Percentiles rank a stretch among this genome's conserved stretches.
These are phyloP conservation scores for Heliconius congener DNA, from an alignment of 1,140 invertebrate genomes.

Conservation along the genomic window DNA sequence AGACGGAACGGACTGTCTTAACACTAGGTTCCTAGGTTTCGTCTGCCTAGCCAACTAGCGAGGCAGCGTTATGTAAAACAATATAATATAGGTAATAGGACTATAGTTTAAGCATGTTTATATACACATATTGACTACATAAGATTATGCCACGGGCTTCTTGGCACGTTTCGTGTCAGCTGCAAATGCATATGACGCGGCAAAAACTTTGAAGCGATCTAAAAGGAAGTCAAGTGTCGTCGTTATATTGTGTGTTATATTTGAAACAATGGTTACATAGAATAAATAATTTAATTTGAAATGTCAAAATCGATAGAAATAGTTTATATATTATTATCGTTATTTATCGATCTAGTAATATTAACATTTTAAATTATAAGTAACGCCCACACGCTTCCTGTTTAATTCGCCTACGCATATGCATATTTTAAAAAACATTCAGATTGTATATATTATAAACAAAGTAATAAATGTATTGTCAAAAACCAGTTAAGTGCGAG, in stretches of 20 bases:
- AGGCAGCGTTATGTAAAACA: too few species aligned
- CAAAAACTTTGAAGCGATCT: constrained; percentile 51
- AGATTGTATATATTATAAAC: not conserved
- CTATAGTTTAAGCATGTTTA: not conserved
- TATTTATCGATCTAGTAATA: not conserved
- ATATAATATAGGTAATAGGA: too few species aligned
- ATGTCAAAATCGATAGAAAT: not conserved
- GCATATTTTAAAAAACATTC: constrained; percentile 20
- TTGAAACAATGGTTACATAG: not conserved
- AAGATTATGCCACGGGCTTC: constrained; percentile 27
- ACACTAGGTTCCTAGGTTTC: too few species aligned
- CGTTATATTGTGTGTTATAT: constrained; percentile 12
- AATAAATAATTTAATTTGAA: not conserved
- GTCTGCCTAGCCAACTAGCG: too few species aligned
- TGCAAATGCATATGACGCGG: constrained; percentile 53
- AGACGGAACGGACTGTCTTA: too few species aligned
- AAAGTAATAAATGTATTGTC: too few species aligned
- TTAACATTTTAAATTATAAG: constrained; percentile 30
- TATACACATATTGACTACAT: not conserved
- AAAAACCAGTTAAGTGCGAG: too few species aligned
- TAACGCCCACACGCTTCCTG: constrained; percentile 47
- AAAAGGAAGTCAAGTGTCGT: constrained; percentile 42
- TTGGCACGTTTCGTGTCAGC: constrained; percentile 56
- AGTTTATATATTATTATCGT: not conserved
- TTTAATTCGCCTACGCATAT: constrained; percentile 28